phyloP scores from a whole-genome alignment of 2,113 vertebrate genomes.

The Etheostoma cragini region DNA sequence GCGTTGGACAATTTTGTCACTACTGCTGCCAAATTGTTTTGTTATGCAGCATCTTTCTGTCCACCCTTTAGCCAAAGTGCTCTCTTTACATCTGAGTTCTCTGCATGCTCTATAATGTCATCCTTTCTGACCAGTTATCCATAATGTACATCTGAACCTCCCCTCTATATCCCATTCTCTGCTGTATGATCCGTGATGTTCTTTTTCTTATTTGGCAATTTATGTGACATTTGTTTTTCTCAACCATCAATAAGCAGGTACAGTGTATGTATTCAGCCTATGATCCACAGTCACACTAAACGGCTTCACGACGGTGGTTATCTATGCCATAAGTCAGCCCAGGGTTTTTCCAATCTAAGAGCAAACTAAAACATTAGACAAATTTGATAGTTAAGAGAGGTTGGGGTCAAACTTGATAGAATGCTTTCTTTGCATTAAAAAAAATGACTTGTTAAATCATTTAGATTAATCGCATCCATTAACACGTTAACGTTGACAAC shows the following conservation, averaged over 20 bases:
- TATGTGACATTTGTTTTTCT: neutral
- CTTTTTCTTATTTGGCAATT: neutral
- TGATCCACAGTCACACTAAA: no score
- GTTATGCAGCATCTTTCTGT: conserved; percentile 17
- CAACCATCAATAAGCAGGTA: neutral
- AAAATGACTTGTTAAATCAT: no score
- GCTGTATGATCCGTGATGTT: neutral
- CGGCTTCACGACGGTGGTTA: no score
- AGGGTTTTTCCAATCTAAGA: no score
- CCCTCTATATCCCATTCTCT: neutral
- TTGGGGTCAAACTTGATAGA: no score
- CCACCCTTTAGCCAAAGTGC: neutral
- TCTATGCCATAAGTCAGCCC: no score
- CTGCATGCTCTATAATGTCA: neutral
- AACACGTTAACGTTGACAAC: no score
- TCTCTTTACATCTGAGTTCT: neutral
- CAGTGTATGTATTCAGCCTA: no score
- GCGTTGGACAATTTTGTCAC: neutral
- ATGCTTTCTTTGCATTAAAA: no score
- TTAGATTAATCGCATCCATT: no score
- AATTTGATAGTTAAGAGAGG: no score
- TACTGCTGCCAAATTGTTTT: conserved; percentile 1
- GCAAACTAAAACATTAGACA: no score
- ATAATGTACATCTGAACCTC: neutral
- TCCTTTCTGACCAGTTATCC: conserved; percentile 4